phyloP scores from a whole-genome alignment of 2,797 vertebrate genomes.

The Semaprochilodus insignis region DNA sequence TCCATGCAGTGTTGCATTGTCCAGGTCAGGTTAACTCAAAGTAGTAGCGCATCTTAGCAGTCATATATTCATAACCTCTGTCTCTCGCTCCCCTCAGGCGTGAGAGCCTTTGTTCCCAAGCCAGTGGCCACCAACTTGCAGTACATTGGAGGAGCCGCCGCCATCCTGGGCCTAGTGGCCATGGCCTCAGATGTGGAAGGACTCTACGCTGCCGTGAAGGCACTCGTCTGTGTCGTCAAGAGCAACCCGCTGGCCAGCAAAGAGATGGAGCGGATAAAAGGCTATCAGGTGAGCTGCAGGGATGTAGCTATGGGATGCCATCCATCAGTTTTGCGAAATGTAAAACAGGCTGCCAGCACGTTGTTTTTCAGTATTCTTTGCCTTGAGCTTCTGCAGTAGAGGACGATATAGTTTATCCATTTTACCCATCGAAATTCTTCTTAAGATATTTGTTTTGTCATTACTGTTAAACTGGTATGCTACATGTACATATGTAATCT shows the following conservation, averaged over 20 bases:
- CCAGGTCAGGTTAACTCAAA: not conserved
- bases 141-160: slow-evolving; percentile 95
- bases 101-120: slow-evolving; percentile 93
- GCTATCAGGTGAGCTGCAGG: slow-evolving; percentile 88
- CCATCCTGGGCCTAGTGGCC: slow-evolving; percentile 96
- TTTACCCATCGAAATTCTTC: too few relatives aligned
- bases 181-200: slow-evolving; percentile 99
- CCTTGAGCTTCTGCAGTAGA: too few relatives aligned
- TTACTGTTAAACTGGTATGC: too few relatives aligned
- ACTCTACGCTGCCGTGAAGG: slow-evolving; percentile 96
- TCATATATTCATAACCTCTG: slow-evolving; percentile 1
- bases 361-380: too few relatives aligned
- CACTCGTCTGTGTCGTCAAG: slow-evolving; percentile 96
- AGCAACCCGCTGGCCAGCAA: slow-evolving; percentile 98
- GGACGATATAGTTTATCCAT: too few relatives aligned
- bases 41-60: not conserved
- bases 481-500: too few relatives aligned
- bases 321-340: not conserved
- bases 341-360: not conserved
- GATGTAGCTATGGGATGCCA: not conserved
- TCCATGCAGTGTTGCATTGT: not conserved
- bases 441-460: too few relatives aligned
- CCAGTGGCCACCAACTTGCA: slow-evolving; percentile 96
- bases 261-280: slow-evolving; percentile 98
- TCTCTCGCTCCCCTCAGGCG: slow-evolving; percentile 77